These are phyloP conservation scores for Bos taurus DNA, from an alignment of 2,113 vertebrate species.

Conservation along the genomic window DNA sequence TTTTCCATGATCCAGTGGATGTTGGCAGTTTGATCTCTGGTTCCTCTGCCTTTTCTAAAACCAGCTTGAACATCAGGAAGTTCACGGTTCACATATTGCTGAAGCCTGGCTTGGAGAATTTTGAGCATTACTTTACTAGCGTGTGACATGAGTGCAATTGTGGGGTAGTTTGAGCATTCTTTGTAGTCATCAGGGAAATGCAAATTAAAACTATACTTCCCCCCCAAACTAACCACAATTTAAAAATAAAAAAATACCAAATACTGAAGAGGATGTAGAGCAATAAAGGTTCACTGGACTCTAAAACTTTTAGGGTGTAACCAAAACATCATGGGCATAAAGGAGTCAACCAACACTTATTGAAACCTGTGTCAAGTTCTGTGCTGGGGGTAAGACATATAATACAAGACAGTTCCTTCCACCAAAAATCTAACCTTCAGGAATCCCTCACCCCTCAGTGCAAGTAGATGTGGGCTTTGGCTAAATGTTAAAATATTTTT, in stretches of 20 bases:
- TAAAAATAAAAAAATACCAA: background rate
- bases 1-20: too few relatives aligned
- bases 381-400: background rate
- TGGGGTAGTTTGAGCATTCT: too few relatives aligned
- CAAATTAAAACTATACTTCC: background rate
- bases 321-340: background rate
- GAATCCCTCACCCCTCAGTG: background rate
- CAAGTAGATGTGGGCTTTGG: background rate
- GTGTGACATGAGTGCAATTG: too few relatives aligned
- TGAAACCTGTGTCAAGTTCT: background rate
- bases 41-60: too few relatives aligned
- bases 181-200: background rate
- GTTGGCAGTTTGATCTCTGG: too few relatives aligned
- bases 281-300: background rate
- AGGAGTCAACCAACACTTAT: background rate
- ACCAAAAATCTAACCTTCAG: background rate
- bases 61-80: too few relatives aligned
- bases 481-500: background rate
- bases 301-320: background rate
- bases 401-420: background rate
- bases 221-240: background rate
- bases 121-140: too few relatives aligned
- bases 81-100: too few relatives aligned
- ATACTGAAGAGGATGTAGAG: background rate
- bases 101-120: too few relatives aligned